phyloP scores from a whole-genome alignment of 2,888 invertebrate genomes.

The Pogonocherus hispidulus region DNA sequence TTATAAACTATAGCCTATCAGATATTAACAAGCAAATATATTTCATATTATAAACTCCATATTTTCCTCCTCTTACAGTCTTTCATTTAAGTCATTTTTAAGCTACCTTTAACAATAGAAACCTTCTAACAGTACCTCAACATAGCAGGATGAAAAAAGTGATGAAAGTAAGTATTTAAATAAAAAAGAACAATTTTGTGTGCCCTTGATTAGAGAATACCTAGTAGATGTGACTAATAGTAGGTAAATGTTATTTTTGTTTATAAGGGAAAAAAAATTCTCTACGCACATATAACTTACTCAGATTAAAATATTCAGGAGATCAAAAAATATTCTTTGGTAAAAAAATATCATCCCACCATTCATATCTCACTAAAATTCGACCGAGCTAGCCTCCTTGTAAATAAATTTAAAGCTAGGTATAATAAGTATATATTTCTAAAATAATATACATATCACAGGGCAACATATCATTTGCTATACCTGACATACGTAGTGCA shows the following conservation, averaged over 20 bases:
- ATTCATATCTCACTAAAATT: conserved; percentile 35
- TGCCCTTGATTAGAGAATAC: background rate
- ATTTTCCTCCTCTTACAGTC: conserved; percentile 38
- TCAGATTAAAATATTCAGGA: background rate
- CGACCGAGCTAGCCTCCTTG: conserved; percentile 49
- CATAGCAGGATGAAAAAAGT: conserved; percentile 36
- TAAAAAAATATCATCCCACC: conserved; percentile 36
- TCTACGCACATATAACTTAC: too few relatives aligned
- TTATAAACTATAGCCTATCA: conserved; percentile 46
- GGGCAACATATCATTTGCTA: conserved; percentile 60
- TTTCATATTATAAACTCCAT: conserved; percentile 44
- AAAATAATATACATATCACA: conserved; percentile 59
- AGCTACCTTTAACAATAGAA: conserved; percentile 48
- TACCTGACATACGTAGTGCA: conserved; percentile 57
- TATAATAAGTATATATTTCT: conserved; percentile 32
- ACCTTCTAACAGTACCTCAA: conserved; percentile 31
- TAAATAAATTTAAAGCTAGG: conserved; percentile 28
- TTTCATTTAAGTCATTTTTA: conserved; percentile 48
- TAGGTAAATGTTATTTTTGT: too few relatives aligned
- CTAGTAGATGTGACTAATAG: too few relatives aligned
- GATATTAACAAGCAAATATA: conserved; percentile 51
- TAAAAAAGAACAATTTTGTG: background rate
- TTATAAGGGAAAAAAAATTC: too few relatives aligned
- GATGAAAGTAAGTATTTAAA: background rate
- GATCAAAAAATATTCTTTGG: conserved; percentile 20